Evolutionary conservation across 2,888 invertebrate species (phyloP), one percentile per base, ranked within the genome.

Genomic region (Disparrhopalites patrizii): DNA sequence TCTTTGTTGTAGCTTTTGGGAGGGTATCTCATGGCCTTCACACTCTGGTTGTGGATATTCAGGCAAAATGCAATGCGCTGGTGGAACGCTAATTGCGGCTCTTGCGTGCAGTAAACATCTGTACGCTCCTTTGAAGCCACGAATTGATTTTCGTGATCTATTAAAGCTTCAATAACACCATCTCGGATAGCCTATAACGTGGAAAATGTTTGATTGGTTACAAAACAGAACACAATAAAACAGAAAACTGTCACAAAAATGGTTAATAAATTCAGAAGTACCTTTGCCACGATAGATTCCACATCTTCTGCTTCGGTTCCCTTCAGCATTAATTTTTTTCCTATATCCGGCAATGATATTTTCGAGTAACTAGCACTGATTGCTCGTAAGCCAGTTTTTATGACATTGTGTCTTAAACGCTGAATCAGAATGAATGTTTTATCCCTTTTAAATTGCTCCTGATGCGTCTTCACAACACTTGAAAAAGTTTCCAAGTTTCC

Each of bases 21-120:
- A 23, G 99, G 99, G 82, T 97, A 99, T 73, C 99, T 86, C 95
- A 99, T 97, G 0, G 99, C 98, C 80, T 96, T 99, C 68, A 99
- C 97, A 81, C 97, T 97, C 81, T 97, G 96, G 80, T 99, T 98
- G 78, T 99, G 97, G 73, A 99, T 85, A 80, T 98, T 95, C 72
- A 99, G 83, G 78, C 99, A 99, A 80, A 99, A 99, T 1, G 91
- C 90, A 77, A 98, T 97, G 76, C 98, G 86, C 79, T 97, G 92
- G 82, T 97, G 95, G 81, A 97, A 97, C 66, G 96, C 95, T 70
- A 94, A 82, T 78, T 96, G 90, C 0, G 98, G 98, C 79, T 98
- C 97, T 71, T 93, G 85, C 0, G 98, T 99, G 77, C 93, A 93
- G 79, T 99, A 99, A 73, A 98, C 87, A 79, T 99, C 98, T 1